A percentile compares a stretch with the other conserved stretches of the same genome.
Conservation (phyloP, 1,140 invertebrate species). For the Drosophila sechellia region DNA sequence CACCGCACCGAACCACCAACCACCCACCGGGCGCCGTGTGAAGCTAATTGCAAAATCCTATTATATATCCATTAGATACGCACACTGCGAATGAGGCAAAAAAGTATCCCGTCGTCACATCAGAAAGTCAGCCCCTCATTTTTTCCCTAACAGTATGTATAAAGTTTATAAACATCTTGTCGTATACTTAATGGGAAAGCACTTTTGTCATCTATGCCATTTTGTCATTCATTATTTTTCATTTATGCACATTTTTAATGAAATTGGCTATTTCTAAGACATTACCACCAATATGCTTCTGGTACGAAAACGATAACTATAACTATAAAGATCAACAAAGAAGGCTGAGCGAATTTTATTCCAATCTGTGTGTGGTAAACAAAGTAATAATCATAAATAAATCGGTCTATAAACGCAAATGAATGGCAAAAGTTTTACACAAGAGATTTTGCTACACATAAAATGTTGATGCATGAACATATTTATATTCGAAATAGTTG, state of each 20-base stretch:
- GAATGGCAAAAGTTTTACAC: constrained; percentile 54
- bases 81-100: constrained; percentile 40
- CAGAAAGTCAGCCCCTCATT: constrained; percentile 14
- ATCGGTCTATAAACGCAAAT: constrained; percentile 39
- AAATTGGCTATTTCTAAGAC: not conserved
- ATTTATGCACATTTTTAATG: constrained; percentile 54
- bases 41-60: constrained; percentile 81
- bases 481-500: constrained; percentile 12
- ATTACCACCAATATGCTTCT: constrained; percentile 21
- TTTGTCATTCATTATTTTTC: constrained; percentile 51
- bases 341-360: constrained; percentile 18
- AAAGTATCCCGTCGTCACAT: constrained; percentile 36
- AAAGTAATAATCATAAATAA: constrained; percentile 67
- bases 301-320: constrained; percentile 22
- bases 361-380: constrained; percentile 54
- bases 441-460: constrained; percentile 30
- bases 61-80: constrained; percentile 83
- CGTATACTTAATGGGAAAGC: constrained; percentile 34
- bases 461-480: constrained; percentile 23
- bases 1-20: not conserved
- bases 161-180: constrained; percentile 25
- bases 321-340: constrained; percentile 22
- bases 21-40: constrained; percentile 23
- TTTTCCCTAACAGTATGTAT: constrained; percentile 33
- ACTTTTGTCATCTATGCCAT: constrained; percentile 13